These are phyloP conservation scores for Anastrepha ludens DNA, from an alignment of 1,140 invertebrate genomes.

Conservation along the genomic window DNA sequence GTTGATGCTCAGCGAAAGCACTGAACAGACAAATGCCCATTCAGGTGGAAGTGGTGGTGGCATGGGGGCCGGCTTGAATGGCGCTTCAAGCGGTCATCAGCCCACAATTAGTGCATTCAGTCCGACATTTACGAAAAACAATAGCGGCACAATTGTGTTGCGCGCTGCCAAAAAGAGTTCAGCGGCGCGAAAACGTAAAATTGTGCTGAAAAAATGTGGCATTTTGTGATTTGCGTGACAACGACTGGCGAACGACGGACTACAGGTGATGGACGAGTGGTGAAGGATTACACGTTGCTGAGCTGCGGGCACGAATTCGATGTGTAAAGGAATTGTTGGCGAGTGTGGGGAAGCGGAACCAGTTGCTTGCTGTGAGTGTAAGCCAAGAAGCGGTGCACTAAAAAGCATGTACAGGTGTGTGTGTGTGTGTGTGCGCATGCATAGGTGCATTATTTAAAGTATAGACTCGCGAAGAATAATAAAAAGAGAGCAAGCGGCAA, in stretches of 20 bases:
- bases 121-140: conserved; percentile 73
- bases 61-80: conserved; percentile 53
- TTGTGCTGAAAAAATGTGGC: conserved; percentile 73
- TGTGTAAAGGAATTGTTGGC: background rate
- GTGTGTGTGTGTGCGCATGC: background rate
- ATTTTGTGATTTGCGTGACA: conserved; percentile 67
- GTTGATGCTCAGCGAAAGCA: conserved; percentile 69
- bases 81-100: conserved; percentile 59
- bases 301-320: background rate
- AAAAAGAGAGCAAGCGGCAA: background rate
- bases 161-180: conserved; percentile 69
- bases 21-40: conserved; percentile 18
- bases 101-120: conserved; percentile 73
- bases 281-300: background rate
- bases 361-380: background rate
- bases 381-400: background rate
- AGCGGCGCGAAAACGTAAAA: conserved; percentile 69
- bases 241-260: conserved; percentile 6
- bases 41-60: conserved; percentile 41
- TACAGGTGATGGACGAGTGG: background rate
- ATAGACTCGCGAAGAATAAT: conserved; percentile 6
- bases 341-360: background rate
- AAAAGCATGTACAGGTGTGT: background rate
- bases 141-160: conserved; percentile 70
- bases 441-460: background rate